Conservation (phyloP, 1,140 invertebrate genomes). For the Plodia interpunctella region DNA sequence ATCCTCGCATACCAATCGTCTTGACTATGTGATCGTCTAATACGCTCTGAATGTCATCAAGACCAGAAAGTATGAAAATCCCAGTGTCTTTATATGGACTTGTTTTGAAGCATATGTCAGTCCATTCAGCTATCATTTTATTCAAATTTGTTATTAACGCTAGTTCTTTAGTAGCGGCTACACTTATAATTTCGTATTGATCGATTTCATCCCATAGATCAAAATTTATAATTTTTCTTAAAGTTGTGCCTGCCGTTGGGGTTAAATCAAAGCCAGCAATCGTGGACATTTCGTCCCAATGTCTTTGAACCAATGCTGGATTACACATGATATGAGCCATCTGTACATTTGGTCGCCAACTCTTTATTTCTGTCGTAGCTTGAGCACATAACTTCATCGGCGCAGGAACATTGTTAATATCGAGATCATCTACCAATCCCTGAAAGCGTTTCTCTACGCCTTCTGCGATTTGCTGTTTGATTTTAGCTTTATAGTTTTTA, state of each 20-base stretch:
- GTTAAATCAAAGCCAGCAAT: conserved; percentile 90
- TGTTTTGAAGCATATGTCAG: conserved; percentile 84
- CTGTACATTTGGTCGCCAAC: conserved; percentile 89
- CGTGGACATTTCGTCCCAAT: conserved; percentile 94
- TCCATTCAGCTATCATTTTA: conserved; percentile 93
- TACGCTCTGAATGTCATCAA: conserved; percentile 91
- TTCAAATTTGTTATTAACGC: conserved; percentile 87
- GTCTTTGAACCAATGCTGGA: conserved; percentile 88
- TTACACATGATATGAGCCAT: conserved; percentile 92
- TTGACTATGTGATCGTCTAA: conserved; percentile 94
- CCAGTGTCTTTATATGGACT: conserved; percentile 88
- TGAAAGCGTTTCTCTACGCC: conserved; percentile 81
- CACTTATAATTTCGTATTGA: conserved; percentile 91
- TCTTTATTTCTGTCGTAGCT: conserved; percentile 85
- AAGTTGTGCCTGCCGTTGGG: conserved; percentile 89
- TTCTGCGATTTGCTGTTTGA: conserved; percentile 85
- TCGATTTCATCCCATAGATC: conserved; percentile 85
- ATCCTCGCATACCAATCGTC: conserved; percentile 92
- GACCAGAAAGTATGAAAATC: conserved; percentile 85
- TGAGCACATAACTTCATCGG: conserved; percentile 86
- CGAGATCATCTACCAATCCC: conserved; percentile 86
- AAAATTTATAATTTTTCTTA: conserved; percentile 89
- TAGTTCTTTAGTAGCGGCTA: conserved; percentile 93
- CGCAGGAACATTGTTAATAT: conserved; percentile 85
- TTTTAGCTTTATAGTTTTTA: conserved; percentile 88